phyloP scores from a whole-genome alignment of 2,113 vertebrate species.

The Phylloscopus whistleri region DNA sequence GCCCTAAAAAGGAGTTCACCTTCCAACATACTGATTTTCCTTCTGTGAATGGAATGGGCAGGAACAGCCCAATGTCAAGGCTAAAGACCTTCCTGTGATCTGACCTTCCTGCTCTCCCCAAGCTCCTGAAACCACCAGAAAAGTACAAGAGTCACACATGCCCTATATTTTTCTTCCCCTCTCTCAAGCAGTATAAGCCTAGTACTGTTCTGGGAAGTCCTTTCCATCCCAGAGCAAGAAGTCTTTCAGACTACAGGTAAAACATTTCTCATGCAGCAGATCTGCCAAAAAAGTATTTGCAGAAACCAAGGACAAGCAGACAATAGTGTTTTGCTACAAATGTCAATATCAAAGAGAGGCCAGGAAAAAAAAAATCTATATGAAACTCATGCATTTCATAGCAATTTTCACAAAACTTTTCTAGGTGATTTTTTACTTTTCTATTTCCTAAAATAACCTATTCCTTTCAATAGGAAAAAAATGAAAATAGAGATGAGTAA shows the following conservation, averaged over 20 bases:
- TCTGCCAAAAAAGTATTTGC: not conserved
- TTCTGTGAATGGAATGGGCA: not conserved
- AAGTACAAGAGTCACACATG: not conserved
- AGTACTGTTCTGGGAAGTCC: not conserved
- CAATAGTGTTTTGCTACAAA: not conserved
- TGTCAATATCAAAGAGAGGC: not conserved
- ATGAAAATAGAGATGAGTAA: not conserved
- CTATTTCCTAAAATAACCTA: not conserved
- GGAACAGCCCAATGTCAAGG: not conserved
- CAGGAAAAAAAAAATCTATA: not conserved
- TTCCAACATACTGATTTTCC: fast-evolving
- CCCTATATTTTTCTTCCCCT: fast-evolving
- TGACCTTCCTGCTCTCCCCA: not conserved
- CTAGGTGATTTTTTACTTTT: not conserved
- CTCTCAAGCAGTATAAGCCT: not conserved
- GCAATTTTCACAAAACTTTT: not conserved
- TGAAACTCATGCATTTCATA: not conserved
- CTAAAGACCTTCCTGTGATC: fast-evolving
- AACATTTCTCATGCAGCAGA: not conserved
- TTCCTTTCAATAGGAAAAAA: not conserved
- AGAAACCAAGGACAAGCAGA: not conserved
- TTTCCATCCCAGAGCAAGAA: not conserved
- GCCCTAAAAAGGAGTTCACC: not conserved
- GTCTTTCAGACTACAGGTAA: not conserved
- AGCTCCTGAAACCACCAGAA: not conserved